phyloP scores from a whole-genome alignment of 2,888 invertebrate species.

The Coremacera marginata region DNA sequence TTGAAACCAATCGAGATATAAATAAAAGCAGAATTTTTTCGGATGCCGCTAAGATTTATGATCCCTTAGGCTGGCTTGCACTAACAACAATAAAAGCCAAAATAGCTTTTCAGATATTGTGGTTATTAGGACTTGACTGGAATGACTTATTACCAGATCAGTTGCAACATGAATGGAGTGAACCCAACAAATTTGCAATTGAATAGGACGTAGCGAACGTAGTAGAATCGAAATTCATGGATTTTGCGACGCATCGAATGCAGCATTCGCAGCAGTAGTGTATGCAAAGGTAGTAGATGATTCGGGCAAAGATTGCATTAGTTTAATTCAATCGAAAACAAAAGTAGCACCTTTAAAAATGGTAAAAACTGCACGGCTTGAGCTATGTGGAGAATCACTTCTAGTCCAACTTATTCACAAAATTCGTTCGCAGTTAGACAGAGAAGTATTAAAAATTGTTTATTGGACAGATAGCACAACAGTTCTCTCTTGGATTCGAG shows the following conservation, averaged over 20 bases:
- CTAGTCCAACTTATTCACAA: too few relatives aligned
- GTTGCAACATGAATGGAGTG: background rate
- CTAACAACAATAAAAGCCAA: constrained; percentile 39
- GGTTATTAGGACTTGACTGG: constrained; percentile 36
- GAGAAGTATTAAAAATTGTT: background rate
- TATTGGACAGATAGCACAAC: constrained; percentile 42
- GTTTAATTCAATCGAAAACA: constrained; percentile 32
- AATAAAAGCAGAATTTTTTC: constrained; percentile 39
- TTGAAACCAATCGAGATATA: constrained; percentile 1
- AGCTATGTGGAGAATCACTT: too few relatives aligned
- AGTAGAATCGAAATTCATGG: constrained; percentile 33
- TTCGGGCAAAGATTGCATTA: background rate
- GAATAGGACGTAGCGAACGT: constrained; percentile 24
- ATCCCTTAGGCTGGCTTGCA: constrained; percentile 38
- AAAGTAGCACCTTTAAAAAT: too few relatives aligned
- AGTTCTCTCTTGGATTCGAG: constrained; percentile 38
- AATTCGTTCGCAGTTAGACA: constrained; percentile 18
- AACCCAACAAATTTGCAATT: too few relatives aligned
- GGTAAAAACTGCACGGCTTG: too few relatives aligned
- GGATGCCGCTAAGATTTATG: constrained; percentile 38
- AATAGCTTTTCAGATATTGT: constrained; percentile 36
- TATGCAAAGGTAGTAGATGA: constrained; percentile 19
- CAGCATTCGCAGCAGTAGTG: too few relatives aligned
- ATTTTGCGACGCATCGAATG: too few relatives aligned
- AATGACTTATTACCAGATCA: constrained; percentile 27